A percentile compares a stretch with the other conserved stretches of the same genome.
These are phyloP conservation scores for Escarpia spicata DNA, from an alignment of 2,888 invertebrate species.

Conservation along the genomic window DNA sequence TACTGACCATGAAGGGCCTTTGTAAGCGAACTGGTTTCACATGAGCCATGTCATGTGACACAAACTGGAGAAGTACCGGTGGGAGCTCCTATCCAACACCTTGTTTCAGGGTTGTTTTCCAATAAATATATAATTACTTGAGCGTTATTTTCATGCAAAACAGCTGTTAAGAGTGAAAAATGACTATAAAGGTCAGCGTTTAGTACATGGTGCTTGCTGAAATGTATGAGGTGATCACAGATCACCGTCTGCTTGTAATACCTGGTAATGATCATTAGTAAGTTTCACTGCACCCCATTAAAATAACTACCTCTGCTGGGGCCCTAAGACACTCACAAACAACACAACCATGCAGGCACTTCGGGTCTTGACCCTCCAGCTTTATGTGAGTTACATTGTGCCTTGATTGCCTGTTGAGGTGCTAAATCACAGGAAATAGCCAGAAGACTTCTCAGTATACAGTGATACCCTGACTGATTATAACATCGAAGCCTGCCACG, in stretches of 20 bases:
- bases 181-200: not conserved
- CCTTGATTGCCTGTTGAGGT: not conserved
- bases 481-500: not conserved
- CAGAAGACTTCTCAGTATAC: not conserved
- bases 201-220: not conserved
- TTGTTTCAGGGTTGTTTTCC: too few species aligned
- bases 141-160: not conserved
- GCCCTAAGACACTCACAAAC: not conserved
- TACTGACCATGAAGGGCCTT: too few species aligned
- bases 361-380: not conserved
- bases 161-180: not conserved
- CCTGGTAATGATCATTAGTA: constrained; percentile 6
- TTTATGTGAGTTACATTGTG: constrained; percentile 4
- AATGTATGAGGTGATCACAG: not conserved
- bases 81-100: too few species aligned
- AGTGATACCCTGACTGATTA: not conserved
- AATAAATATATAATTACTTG: too few species aligned
- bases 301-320: not conserved
- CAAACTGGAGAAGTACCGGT: too few species aligned
- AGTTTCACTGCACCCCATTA: not conserved
- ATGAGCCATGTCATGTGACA: too few species aligned
- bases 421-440: constrained; percentile 16
- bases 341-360: not conserved
- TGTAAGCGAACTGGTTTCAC: too few species aligned
- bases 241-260: not conserved